Conservation (phyloP, 1,140 invertebrate species). For the Zaprionus vittiger region DNA sequence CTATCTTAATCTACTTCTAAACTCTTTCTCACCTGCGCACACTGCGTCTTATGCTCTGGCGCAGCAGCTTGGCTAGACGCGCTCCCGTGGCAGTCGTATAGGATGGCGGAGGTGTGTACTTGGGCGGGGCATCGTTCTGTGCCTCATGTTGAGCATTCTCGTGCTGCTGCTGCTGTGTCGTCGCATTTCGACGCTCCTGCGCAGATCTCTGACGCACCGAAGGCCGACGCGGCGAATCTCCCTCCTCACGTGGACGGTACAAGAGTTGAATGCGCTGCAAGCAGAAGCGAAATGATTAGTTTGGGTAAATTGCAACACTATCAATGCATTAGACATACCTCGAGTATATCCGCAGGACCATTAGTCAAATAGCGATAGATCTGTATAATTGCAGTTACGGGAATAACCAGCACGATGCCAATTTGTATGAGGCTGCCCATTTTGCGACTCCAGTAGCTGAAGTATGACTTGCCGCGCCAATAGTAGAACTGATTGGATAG, state of each 20-base stretch:
- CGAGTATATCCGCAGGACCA: conserved; percentile 93
- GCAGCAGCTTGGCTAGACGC: conserved; percentile 90
- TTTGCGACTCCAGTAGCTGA: conserved; percentile 91
- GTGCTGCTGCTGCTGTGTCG: conserved; percentile 42
- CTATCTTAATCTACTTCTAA: too few species aligned
- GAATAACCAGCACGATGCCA: conserved; percentile 90
- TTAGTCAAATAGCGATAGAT: conserved; percentile 92
- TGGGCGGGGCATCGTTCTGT: conserved; percentile 93
- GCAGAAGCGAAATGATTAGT: not conserved
- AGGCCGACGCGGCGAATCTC: conserved; percentile 47
- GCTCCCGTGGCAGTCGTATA: conserved; percentile 96
- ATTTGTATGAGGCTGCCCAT: conserved; percentile 91
- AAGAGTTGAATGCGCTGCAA: conserved; percentile 87
- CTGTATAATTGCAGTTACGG: conserved; percentile 91
- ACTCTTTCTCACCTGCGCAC: conserved; percentile 86
- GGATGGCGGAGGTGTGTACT: conserved; percentile 96
- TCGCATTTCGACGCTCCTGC: conserved; percentile 48
- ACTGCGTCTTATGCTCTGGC: conserved; percentile 92
- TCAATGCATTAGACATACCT: conserved; percentile 87
- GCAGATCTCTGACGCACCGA: conserved; percentile 55
- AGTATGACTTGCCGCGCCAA: conserved; percentile 86
- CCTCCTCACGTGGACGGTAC: conserved; percentile 67
- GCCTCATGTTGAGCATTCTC: conserved; percentile 65
- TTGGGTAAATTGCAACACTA: not conserved
- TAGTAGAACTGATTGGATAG: conserved; percentile 81